Base-by-base conservation (phyloP, 1,140 invertebrate species). In the Drosophila yakuba region DNA sequence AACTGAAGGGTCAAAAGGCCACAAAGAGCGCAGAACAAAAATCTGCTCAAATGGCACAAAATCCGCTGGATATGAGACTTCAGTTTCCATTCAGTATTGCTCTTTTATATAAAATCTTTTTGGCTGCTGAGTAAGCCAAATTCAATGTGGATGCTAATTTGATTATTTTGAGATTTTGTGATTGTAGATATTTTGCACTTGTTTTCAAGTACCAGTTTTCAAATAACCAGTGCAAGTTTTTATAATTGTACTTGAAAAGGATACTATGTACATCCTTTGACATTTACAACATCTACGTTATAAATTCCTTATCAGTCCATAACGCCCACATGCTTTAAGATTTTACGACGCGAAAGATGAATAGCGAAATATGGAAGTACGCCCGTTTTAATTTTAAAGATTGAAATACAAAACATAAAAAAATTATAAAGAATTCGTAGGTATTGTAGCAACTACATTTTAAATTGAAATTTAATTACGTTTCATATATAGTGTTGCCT, bases 21-120 rank as follows among this genome's bases (percentile, higher is more conserved):
- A 57, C 41, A 57, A 51, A 39, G 41, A 54, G 45, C 52, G 60
- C 55, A 64, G 23, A 71, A 32, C 44, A 61, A 80, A 80, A 63
- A 83, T 63, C 71, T 79, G 56, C 63, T 78, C 80, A 64, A 69
- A 80, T 66, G 58, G 52, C 72, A 86, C 60, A 74, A 74, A 85
- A 68, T 51, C 61, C 71, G 17, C 35, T 43, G 45, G 32, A 74
- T 64, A 43, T 56, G 48, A 25, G n/a, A 23, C 57, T 50, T 38
- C 38, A 39, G 35, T 41, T 54, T 45, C n/a, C 36, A 41, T 35
- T 25, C 28, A 25, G 60, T 11, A 44, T 25, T 5, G 20, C 8
- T 8, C 35, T 32, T 17, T 50, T 50, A 28, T 61, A 32, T 35
- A 4, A 14, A 47, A 55, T 39, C 10, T 39, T 44, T 35, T 39